These are phyloP conservation scores for Acanthococcus lagerstroemiae DNA, from an alignment of 2,888 invertebrate genomes.

Conservation along the genomic window DNA sequence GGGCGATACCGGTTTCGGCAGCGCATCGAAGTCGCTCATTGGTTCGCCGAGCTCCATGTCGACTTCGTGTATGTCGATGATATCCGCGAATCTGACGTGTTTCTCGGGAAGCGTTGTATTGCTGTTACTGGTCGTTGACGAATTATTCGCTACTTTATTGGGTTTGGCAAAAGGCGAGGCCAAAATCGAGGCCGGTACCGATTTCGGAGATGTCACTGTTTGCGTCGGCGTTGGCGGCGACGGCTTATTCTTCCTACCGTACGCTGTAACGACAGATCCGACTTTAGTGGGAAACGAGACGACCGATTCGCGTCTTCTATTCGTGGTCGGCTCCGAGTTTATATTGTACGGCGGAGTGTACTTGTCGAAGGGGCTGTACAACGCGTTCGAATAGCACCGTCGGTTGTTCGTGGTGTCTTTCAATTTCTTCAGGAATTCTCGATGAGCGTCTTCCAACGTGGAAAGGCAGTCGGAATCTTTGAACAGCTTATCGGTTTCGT, in stretches of 20 bases:
- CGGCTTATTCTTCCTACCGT: no score
- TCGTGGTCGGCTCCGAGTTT: background rate
- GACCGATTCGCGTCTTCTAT: constrained; percentile 3
- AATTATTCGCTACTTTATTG: no score
- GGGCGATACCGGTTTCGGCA: background rate
- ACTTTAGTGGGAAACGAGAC: constrained; percentile 4
- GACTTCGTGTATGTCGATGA: no score
- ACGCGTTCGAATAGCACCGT: background rate
- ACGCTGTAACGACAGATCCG: no score
- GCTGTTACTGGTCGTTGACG: no score
- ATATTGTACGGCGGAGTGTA: constrained; percentile 15
- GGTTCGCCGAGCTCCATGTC: background rate
- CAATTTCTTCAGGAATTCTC: constrained; percentile 10
- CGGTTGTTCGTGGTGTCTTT: constrained; percentile 1
- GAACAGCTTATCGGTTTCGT: constrained; percentile 2
- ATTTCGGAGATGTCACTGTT: no score
- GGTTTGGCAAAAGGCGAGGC: no score
- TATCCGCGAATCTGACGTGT: no score
- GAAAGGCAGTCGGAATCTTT: background rate
- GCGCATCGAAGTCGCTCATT: no score
- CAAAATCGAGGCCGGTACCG: no score
- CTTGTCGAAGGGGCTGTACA: constrained; percentile 21
- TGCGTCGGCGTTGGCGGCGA: no score
- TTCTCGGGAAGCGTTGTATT: no score
- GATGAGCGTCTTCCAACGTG: background rate